Evolutionary conservation across 2,888 invertebrate genomes (phyloP).

Genomic region (Folsomia manolachei): DNA sequence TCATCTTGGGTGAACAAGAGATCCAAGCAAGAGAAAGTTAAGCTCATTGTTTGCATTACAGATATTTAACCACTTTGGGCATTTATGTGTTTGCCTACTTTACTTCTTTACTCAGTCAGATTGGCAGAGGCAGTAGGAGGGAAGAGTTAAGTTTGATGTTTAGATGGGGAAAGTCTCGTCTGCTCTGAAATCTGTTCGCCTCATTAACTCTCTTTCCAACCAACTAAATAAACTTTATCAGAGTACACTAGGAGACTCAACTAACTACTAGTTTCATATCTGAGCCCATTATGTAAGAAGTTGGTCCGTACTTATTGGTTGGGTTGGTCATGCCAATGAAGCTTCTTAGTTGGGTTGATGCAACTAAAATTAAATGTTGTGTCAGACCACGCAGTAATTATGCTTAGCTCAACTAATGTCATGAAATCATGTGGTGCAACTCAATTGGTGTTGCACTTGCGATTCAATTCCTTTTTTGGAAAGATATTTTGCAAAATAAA

Average conservation of each 20-base stretch:
- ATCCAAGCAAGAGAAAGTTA: background rate
- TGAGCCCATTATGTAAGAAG: too few species aligned
- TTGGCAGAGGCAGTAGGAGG: background rate
- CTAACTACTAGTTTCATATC: too few species aligned
- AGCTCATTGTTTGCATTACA: slow-evolving; percentile 3
- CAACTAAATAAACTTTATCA: slow-evolving; percentile 2
- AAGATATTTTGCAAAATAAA: too few species aligned
- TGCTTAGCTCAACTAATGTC: too few species aligned
- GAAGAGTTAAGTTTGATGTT: too few species aligned
- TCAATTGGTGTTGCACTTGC: background rate
- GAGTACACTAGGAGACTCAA: too few species aligned
- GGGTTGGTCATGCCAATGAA: too few species aligned
- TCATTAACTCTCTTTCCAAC: slow-evolving; percentile 1
- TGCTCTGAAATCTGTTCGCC: slow-evolving; percentile 3
- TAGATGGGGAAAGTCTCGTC: background rate
- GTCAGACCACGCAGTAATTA: too few species aligned
- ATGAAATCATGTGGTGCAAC: background rate
- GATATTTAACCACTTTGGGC: slow-evolving; percentile 5
- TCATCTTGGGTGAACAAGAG: background rate
- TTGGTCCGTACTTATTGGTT: too few species aligned
- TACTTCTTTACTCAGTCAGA: background rate
- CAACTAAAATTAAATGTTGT: too few species aligned
- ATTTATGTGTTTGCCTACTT: background rate
- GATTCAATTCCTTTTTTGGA: background rate
- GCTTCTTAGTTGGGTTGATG: too few species aligned